A percentile compares a stretch with the other conserved stretches of the same genome.
Evolutionary conservation across 2,888 invertebrate genomes (phyloP).

Genomic region (Perdita meconis): DNA sequence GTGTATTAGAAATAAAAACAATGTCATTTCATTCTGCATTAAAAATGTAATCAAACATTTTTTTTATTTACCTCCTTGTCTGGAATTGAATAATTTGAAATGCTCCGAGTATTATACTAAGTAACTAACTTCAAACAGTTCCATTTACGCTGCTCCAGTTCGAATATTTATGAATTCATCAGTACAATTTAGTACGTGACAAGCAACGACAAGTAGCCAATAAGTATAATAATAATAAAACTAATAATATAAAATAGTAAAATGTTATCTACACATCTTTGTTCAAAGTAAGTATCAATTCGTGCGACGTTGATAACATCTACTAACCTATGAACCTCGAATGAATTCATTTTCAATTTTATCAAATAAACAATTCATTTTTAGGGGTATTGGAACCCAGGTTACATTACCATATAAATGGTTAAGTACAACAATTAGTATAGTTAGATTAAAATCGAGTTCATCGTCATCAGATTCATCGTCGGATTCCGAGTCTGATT

Average conservation of each 20-base stretch:
- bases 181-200: too few relatives aligned
- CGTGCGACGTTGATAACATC: neutral
- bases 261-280: conserved; percentile 42
- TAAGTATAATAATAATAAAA: neutral
- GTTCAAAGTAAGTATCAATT: conserved; percentile 47
- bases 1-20: conserved; percentile 4
- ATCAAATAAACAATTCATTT: too few relatives aligned
- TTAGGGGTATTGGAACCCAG: conserved; percentile 57
- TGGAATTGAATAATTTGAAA: too few relatives aligned
- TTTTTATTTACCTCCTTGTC: neutral
- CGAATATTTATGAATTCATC: too few relatives aligned
- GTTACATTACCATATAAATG: conserved; percentile 53
- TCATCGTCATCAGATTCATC: conserved; percentile 64
- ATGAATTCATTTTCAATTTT: conserved; percentile 5
- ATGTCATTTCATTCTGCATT: neutral
- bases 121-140: too few relatives aligned
- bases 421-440: conserved; percentile 55
- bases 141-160: too few relatives aligned
- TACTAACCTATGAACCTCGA: neutral
- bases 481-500: conserved; percentile 62
- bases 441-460: conserved; percentile 44
- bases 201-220: conserved; percentile 1
- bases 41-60: neutral
- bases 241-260: conserved; percentile 14
- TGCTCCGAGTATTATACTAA: too few relatives aligned